Conservation (phyloP, 1,140 invertebrate species). For the Diabrotica virgifera region DNA sequence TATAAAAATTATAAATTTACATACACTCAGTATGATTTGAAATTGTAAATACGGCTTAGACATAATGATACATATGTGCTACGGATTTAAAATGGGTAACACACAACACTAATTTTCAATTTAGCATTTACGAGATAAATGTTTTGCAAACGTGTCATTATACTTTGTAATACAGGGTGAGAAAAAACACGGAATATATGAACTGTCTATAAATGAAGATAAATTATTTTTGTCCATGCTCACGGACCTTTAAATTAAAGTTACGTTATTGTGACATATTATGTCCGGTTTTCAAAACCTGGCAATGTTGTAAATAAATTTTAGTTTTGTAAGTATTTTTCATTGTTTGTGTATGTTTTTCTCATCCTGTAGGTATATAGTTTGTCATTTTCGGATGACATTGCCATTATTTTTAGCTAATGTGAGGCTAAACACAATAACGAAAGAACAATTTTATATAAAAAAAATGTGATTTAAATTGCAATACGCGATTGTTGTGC, state of each 20-base stretch:
- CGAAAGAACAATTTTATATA: constrained; percentile 26
- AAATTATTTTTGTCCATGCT: too few relatives aligned
- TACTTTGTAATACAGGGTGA: not conserved
- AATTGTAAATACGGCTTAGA: too few relatives aligned
- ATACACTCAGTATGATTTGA: too few relatives aligned
- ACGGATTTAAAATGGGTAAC: not conserved
- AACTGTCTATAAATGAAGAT: not conserved
- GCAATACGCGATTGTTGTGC: constrained; percentile 43
- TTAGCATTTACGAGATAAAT: constrained; percentile 3
- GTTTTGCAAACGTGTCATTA: not conserved
- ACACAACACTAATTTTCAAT: not conserved
- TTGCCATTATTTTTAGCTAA: constrained; percentile 28
- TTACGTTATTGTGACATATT: too few relatives aligned
- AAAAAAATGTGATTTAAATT: constrained; percentile 41
- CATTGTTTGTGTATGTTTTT: too few relatives aligned
- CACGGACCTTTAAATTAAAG: too few relatives aligned
- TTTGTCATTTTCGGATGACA: constrained; percentile 14
- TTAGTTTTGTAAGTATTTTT: too few relatives aligned
- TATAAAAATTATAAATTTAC: too few relatives aligned
- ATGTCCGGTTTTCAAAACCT: too few relatives aligned
- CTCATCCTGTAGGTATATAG: too few relatives aligned
- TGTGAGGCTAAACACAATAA: constrained; percentile 24
- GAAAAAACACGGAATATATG: not conserved
- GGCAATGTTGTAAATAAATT: too few relatives aligned
- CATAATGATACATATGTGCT: not conserved